Evolutionary conservation across 1,140 invertebrate species (phyloP).

Genomic region (Hesperophylax magnus): DNA sequence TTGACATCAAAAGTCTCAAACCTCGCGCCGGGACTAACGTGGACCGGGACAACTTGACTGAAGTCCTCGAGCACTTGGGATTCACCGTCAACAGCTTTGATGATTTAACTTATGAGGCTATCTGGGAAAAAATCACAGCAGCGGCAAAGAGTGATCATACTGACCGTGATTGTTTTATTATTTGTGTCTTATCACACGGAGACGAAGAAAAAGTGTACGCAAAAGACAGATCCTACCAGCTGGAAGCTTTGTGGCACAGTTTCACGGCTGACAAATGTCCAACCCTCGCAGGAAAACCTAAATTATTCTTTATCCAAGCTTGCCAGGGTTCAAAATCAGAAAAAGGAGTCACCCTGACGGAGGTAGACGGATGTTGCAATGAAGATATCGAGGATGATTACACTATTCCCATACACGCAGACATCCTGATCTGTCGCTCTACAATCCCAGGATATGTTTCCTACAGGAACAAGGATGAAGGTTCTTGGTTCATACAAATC

Average conservation of each 20-base stretch:
- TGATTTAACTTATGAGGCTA: conserved; percentile 76
- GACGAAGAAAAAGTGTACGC: conserved; percentile 91
- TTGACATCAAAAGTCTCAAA: conserved; percentile 72
- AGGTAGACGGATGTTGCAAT: conserved; percentile 77
- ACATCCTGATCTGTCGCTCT: conserved; percentile 95
- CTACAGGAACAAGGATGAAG: conserved; percentile 93
- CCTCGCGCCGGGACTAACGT: conserved; percentile 81
- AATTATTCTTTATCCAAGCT: conserved; percentile 94
- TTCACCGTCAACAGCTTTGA: conserved; percentile 80
- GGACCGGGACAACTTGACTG: conserved; percentile 79
- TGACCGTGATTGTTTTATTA: conserved; percentile 83
- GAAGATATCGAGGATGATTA: conserved; percentile 63
- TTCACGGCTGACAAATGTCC: conserved; percentile 92
- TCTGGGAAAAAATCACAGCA: conserved; percentile 77
- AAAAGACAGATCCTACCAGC: conserved; percentile 87
- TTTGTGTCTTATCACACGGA: conserved; percentile 91
- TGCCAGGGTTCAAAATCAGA: conserved; percentile 92
- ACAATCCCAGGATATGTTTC: conserved; percentile 94
- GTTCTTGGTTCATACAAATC: conserved; percentile 98
- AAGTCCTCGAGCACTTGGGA: conserved; percentile 77
- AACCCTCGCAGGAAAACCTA: conserved; percentile 92
- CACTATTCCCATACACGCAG: conserved; percentile 94
- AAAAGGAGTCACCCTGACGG: conserved; percentile 78
- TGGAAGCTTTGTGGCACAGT: conserved; percentile 84
- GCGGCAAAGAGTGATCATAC: conserved; percentile 81